Base-by-base conservation (phyloP, 2,888 invertebrate genomes). In the Drosophila pullipes region DNA sequence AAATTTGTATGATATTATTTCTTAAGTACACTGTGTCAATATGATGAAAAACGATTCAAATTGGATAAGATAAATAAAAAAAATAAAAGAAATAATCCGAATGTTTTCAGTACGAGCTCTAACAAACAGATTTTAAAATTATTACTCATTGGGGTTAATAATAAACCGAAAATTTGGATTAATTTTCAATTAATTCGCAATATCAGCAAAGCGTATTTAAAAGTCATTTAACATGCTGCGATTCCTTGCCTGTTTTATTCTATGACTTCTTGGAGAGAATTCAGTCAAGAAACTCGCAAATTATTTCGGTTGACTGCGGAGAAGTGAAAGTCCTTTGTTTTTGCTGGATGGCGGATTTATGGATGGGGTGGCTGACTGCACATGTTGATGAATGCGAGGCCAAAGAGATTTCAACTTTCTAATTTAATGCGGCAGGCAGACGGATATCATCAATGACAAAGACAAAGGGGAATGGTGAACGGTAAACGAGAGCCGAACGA, bases 351-450 rank as follows among this genome's bases (percentile, higher is more conserved):
- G 5, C 4, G 47, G 47, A 22, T 4, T 57, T 55, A 31, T 52
- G 47, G 61, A 47, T 13, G 54, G 61, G 58, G 50, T 59, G 39
- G 61, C 61, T 66, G 65, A 65, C 67, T 83, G 80, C 87, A 86
- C 88, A 87, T 85, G 76, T 81, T 85, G 88, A 86, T 87, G 87
- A 85, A 86, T 86, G 80, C 83, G 86, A 85, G 72, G 85, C 86
- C 81, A 73, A 76, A 80, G 74, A 83, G 84, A 85, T 84, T 83
- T 80, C 76, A 87, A 87, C 89, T 87, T 87, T 88, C 85, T 86
- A 87, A 87, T 88, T 87, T 86, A 87, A 88, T 86, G 83, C 80
- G 83, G 71, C 85, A 83, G 63, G 59, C 81, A 83, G 69, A 69
- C 72, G 73, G 76, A 85, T 83, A 85, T 74, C 78, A 70, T 74